Conservation (phyloP, 2,113 vertebrate genomes). For the Cairina moschata region DNA sequence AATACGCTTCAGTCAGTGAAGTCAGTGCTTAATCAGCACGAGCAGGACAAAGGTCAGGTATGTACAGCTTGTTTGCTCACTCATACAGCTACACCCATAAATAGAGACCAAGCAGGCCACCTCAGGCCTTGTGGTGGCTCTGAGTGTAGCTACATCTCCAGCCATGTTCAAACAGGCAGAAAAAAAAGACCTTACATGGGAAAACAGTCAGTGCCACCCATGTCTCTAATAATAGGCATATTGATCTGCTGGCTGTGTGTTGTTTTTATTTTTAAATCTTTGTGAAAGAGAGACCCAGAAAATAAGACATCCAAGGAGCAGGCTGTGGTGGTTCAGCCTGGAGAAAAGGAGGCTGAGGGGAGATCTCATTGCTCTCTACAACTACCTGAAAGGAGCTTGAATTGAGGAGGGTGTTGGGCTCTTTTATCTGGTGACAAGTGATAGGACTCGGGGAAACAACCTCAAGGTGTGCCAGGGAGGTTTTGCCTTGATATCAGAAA, state of each 20-base stretch:
- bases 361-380: not conserved
- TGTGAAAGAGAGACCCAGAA: not conserved
- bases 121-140: not conserved
- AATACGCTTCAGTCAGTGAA: not conserved
- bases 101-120: not conserved
- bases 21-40: not conserved
- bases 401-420: not conserved
- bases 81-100: not conserved
- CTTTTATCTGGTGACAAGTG: not conserved
- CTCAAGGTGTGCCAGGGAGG: not conserved
- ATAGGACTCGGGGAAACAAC: not conserved
- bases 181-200: rapidly evolving
- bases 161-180: not conserved
- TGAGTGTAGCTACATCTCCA: not conserved
- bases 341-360: not conserved
- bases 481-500: not conserved
- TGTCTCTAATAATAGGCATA: not conserved
- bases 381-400: not conserved
- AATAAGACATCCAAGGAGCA: not conserved
- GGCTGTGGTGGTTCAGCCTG: not conserved
- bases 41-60: not conserved
- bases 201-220: not conserved
- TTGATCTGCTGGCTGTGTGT: not conserved
- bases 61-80: not conserved
- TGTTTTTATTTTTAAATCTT: too few species aligned